phyloP scores from a whole-genome alignment of 2,888 invertebrate genomes.

The Chironomus riparius region DNA sequence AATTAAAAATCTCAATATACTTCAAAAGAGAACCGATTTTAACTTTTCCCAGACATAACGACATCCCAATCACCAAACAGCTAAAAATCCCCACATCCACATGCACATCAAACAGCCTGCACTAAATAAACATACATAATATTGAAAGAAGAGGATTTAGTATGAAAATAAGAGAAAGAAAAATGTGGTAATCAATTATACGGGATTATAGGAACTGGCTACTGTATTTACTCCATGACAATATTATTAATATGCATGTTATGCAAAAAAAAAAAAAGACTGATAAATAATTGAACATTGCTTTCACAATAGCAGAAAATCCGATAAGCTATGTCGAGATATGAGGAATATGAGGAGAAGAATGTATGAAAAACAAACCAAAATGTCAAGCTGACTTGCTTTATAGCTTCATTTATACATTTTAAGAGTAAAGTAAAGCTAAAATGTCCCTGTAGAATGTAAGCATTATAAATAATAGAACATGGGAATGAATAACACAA shows the following conservation, averaged over 20 bases:
- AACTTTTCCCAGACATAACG: not conserved
- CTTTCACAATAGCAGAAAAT: constrained; percentile 1
- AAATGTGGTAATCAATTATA: constrained; percentile 2
- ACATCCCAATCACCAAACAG: too few relatives aligned
- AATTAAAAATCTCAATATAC: too few relatives aligned
- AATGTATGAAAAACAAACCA: constrained; percentile 1
- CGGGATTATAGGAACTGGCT: constrained; percentile 3
- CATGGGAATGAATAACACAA: not conserved
- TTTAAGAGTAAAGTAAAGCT: not conserved
- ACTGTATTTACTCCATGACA: not conserved
- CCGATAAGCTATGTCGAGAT: not conserved
- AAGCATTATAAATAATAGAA: not conserved
- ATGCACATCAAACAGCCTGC: too few relatives aligned
- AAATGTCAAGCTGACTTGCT: constrained; percentile 2
- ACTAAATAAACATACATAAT: too few relatives aligned
- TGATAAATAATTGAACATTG: constrained; percentile 20
- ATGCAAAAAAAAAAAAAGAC: not conserved
- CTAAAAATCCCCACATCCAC: too few relatives aligned
- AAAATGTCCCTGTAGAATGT: not conserved
- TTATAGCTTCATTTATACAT: constrained; percentile 20
- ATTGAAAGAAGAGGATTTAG: too few relatives aligned
- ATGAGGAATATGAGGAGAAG: not conserved
- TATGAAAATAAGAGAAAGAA: not conserved
- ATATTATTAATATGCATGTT: constrained; percentile 9
- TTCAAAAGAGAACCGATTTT: not conserved